Evolutionary conservation across 2,888 invertebrate genomes (phyloP).

Genomic region (Ophraella communa): DNA sequence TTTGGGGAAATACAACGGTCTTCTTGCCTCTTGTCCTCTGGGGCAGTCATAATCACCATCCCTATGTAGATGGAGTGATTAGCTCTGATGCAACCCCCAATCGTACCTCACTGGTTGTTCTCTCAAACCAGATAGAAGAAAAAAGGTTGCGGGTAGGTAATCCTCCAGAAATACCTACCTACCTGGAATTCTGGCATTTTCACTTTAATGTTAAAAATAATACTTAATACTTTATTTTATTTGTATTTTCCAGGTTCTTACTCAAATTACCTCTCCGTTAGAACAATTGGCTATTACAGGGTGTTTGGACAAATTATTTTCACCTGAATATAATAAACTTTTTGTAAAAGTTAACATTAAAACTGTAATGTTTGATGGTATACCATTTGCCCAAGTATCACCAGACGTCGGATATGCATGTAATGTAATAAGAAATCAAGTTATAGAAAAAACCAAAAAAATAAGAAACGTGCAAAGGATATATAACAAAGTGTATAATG

Average conservation of each 20-base stretch:
- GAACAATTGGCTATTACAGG: conserved; percentile 40
- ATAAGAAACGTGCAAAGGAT: conserved; percentile 35
- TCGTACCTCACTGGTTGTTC: no score
- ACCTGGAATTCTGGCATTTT: no score
- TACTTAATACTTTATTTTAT: not conserved
- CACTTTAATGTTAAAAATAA: no score
- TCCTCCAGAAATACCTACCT: no score
- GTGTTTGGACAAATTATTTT: conserved; percentile 39
- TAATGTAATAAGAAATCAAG: conserved; percentile 34
- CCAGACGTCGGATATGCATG: conserved; percentile 41
- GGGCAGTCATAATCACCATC: no score
- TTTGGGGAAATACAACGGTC: no score
- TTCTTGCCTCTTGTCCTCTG: no score
- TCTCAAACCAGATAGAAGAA: no score
- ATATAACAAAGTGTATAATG: conserved; percentile 19
- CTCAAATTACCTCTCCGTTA: conserved; percentile 32
- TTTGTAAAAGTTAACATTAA: conserved; percentile 38
- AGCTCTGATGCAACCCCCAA: no score
- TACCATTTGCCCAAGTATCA: conserved; percentile 35
- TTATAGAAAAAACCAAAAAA: conserved; percentile 30
- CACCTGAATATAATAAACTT: conserved; percentile 27
- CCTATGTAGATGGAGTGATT: no score
- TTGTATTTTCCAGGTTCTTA: conserved; percentile 27
- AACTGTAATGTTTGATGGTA: conserved; percentile 41
- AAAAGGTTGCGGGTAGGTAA: no score